These are phyloP conservation scores for Stomorhina lunata DNA, from an alignment of 2,888 invertebrate species.

Conservation along the genomic window DNA sequence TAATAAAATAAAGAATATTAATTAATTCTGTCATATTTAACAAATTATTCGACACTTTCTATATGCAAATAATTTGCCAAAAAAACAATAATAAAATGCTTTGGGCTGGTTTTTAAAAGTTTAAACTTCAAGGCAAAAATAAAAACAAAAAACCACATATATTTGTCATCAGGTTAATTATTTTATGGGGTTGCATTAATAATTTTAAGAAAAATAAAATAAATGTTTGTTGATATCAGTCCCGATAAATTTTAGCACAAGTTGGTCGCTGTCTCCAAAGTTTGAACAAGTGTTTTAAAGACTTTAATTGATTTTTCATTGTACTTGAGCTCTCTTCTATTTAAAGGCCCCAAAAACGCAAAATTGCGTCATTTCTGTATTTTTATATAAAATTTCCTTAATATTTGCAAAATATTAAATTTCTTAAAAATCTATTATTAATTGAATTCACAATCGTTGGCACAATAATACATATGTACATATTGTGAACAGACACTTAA, in stretches of 20 bases:
- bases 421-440: constrained; percentile 49
- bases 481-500: not conserved
- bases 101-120: not conserved
- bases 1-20: not conserved
- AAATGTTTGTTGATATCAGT: not conserved
- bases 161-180: constrained; percentile 38
- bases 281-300: not conserved
- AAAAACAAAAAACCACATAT: not conserved
- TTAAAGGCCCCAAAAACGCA: constrained; percentile 56
- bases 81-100: not conserved
- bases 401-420: constrained; percentile 30
- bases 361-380: constrained; percentile 56
- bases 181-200: constrained; percentile 26
- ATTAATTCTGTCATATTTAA: not conserved
- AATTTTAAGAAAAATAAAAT: constrained; percentile 5
- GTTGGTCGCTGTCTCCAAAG: not conserved
- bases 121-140: no score
- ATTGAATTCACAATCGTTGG: constrained; percentile 54
- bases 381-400: not conserved
- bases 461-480: no score
- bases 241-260: not conserved
- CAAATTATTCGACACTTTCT: not conserved
- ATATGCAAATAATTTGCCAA: not conserved
- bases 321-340: constrained; percentile 20
- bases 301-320: constrained; percentile 62